Conservation (phyloP, 2,888 invertebrate genomes). For the Lampropteryx suffumata region DNA sequence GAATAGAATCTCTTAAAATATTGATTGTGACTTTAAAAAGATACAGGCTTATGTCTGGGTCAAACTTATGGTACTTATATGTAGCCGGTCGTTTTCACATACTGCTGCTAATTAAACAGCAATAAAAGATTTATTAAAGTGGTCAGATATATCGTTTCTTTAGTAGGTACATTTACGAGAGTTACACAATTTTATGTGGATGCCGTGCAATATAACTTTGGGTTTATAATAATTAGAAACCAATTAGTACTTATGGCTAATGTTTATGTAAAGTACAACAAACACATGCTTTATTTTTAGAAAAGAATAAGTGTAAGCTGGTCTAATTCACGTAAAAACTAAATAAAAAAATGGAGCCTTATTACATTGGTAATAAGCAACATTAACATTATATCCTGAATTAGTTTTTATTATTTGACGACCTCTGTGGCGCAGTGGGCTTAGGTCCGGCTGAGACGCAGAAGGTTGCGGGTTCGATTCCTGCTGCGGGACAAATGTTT, state of each 20-base stretch:
- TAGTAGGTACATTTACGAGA: slow-evolving; percentile 43
- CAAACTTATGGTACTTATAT: slow-evolving; percentile 6
- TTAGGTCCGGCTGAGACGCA: too few relatives aligned
- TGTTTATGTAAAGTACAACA: slow-evolving; percentile 27
- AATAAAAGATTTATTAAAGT: slow-evolving; percentile 63
- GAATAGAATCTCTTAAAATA: too few relatives aligned
- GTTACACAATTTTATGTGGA: slow-evolving; percentile 43
- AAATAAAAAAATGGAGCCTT: too few relatives aligned
- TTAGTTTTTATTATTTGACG: too few relatives aligned
- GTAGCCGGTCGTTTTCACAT: slow-evolving; percentile 49
- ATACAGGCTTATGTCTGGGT: slow-evolving; percentile 6
- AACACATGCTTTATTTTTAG: neutral
- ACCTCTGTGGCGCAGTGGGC: too few relatives aligned
- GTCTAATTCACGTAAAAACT: too few relatives aligned
- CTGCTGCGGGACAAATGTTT: too few relatives aligned
- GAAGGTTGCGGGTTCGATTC: too few relatives aligned
- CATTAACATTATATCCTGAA: too few relatives aligned
- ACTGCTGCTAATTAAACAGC: slow-evolving; percentile 62
- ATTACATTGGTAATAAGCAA: too few relatives aligned
- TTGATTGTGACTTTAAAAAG: slow-evolving; percentile 2
- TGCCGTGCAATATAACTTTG: slow-evolving; percentile 31
- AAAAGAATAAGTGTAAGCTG: too few relatives aligned
- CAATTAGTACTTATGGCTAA: slow-evolving; percentile 35
- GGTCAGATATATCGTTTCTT: slow-evolving; percentile 46
- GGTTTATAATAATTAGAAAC: slow-evolving; percentile 32